A percentile compares a stretch with the other conserved stretches of the same genome.
Evolutionary conservation across 2,888 invertebrate genomes (phyloP).

Genomic region (Eumerus sabulonum): DNA sequence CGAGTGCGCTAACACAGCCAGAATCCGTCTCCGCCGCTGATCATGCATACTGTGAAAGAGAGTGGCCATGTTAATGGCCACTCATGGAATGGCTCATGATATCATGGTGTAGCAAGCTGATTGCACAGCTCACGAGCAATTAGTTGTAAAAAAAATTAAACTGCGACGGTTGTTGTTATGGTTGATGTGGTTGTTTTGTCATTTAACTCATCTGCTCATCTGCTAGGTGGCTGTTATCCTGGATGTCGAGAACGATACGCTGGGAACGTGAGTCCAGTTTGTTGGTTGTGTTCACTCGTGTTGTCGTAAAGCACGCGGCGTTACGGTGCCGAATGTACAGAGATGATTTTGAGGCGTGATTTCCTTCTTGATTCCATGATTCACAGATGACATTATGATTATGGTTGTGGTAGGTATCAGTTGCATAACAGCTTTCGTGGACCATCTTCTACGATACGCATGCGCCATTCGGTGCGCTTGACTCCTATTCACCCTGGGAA

Average conservation of each 20-base stretch:
- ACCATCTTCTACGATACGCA: no score
- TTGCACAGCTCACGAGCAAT: slow-evolving; percentile 47
- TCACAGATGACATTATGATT: not conserved
- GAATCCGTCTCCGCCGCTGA: no score
- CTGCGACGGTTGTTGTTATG: slow-evolving; percentile 23
- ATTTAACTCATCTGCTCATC: slow-evolving; percentile 29
- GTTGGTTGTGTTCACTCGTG: slow-evolving; percentile 17
- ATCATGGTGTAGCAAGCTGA: no score
- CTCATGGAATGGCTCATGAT: no score
- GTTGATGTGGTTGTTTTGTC: slow-evolving; percentile 6
- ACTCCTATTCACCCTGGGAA: no score
- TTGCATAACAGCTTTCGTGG: no score
- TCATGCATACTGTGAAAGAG: slow-evolving; percentile 20
- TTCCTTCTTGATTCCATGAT: slow-evolving; percentile 41
- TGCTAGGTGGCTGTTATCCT: no score
- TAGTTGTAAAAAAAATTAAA: slow-evolving; percentile 46
- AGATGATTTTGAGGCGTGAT: slow-evolving; percentile 32
- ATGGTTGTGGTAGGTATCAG: no score
- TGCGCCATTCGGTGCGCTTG: no score
- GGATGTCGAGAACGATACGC: no score
- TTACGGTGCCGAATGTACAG: slow-evolving; percentile 1
- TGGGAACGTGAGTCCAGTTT: not conserved
- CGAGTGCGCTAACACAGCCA: no score
- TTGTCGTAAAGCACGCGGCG: slow-evolving; percentile 1
- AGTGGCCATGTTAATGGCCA: slow-evolving; percentile 31